Percentiles rank a stretch among this genome's conserved stretches.
phyloP scores from a whole-genome alignment of 2,888 invertebrate species.

The Chloroclystis v-ata region DNA sequence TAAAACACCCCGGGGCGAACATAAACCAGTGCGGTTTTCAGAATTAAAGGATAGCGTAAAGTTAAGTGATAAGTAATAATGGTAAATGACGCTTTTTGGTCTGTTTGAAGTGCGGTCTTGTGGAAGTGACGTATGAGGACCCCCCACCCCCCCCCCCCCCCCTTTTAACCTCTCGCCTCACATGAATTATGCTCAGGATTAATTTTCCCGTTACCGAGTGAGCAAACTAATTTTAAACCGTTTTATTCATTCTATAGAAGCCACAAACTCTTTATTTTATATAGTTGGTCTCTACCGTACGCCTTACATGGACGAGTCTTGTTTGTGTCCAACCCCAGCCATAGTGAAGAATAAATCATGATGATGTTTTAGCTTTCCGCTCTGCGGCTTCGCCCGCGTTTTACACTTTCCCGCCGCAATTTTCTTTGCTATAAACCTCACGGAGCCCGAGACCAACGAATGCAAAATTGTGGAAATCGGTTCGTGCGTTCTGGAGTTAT shows the following conservation, averaged over 20 bases:
- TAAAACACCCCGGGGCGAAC: not conserved
- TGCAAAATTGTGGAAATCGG: too few relatives aligned
- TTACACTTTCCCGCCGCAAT: too few relatives aligned
- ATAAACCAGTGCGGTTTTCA: not conserved
- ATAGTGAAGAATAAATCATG: too few relatives aligned
- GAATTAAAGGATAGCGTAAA: constrained; percentile 8
- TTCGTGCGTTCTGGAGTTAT: too few relatives aligned
- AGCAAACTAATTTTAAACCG: constrained; percentile 30
- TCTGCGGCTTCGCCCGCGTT: too few relatives aligned
- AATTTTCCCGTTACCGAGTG: constrained; percentile 38
- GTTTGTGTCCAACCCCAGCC: too few relatives aligned
- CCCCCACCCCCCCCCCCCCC: constrained; percentile 9
- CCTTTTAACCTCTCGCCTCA: constrained; percentile 26
- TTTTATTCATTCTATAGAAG: constrained; percentile 19
- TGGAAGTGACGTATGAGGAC: constrained; percentile 44
- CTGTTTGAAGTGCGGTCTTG: constrained; percentile 31
- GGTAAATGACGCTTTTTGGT: constrained; percentile 17
- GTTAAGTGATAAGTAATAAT: constrained; percentile 13
- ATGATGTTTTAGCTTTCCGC: too few relatives aligned
- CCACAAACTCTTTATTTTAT: too few relatives aligned
- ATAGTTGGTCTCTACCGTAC: too few relatives aligned
- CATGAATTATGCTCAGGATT: constrained; percentile 44
- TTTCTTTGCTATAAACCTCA: too few relatives aligned
- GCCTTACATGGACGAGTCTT: too few relatives aligned
- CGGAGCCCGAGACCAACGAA: too few relatives aligned